Evolutionary conservation across 2,797 vertebrate genomes (phyloP), one percentile per base, ranked within the genome.

Genomic region (Basileuterus tristriatus): DNA sequence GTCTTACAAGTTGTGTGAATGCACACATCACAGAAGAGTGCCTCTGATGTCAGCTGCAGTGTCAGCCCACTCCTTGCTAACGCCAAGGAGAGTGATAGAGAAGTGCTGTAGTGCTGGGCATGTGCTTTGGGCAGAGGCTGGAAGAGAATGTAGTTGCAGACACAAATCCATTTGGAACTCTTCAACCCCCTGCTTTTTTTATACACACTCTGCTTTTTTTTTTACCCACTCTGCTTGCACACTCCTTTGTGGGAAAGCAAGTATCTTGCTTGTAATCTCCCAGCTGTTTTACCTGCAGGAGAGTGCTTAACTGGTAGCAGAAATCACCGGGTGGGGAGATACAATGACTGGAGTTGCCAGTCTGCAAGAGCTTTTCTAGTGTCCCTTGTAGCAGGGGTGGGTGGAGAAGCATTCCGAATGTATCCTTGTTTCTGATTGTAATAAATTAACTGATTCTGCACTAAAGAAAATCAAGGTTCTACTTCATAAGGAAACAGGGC

Each of bases 201-300:
- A 58, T 58, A 36, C 15, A 7, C 22, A 17, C 15, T 55, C 32
- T 56, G n/a, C 7, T 56, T 23, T 55, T 56, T 56, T n/a, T 55
- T 34, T n/a, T 15, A 15, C n/a, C n/a, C 55, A 56, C n/a, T 34
- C 3, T 92, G 30, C 56, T 41, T 60, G 27, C 49, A 8, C 36
- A 5, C 9, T 43, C 22, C 43, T 83, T 67, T 39, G 11, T 43
- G 22, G 41, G 50, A 83, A 50, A 50, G 43, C 15, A 60, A 19
- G 3, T 7, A 1, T 52, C 41, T 63, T 46, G 8, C n/a, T 70
- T 90, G 37, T 83, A 41, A 46, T 68, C 26, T 60, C 36, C 49
- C 7, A 46, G n/a, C 21, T 75, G 21, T 27, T 14, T 56, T 34
- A 15, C 0, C 0, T 77, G 14, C 21, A 14, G 8, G 24, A 29